Percentiles rank a stretch among this genome's conserved stretches.
phyloP scores from a whole-genome alignment of 2,113 vertebrate genomes.

The Bufo bufo region DNA sequence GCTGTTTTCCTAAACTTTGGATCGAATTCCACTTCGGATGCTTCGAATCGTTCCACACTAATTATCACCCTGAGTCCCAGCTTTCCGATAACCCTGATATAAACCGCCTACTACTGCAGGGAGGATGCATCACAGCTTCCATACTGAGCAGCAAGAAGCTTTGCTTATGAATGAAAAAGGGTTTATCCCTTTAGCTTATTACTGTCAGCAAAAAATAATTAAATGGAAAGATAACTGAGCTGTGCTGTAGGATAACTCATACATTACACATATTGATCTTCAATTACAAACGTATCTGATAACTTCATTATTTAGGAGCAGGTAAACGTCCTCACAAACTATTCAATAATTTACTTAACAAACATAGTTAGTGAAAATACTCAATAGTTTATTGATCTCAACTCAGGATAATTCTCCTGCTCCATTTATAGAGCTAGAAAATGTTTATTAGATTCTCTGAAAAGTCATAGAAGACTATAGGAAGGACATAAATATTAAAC shows the following conservation, averaged over 20 bases:
- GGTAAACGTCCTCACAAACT: slow-evolving; percentile 24
- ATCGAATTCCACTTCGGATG: no score
- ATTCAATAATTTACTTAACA: slow-evolving; percentile 44
- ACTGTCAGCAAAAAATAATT: no score
- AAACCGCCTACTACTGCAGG: no score
- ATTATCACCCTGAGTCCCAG: no score
- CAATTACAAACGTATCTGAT: slow-evolving; percentile 41
- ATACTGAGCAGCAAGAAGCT: no score
- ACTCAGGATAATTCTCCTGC: slow-evolving; percentile 10
- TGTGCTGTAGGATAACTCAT: not conserved
- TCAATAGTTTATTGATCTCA: slow-evolving; percentile 40
- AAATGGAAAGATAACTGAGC: slow-evolving; percentile 1
- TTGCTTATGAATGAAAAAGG: not conserved
- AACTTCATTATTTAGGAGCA: slow-evolving; percentile 35
- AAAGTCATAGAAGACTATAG: not conserved
- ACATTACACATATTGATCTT: slow-evolving; percentile 32
- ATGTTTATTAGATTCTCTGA: slow-evolving; percentile 4
- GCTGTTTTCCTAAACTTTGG: no score
- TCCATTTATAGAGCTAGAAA: not conserved
- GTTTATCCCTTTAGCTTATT: not conserved
- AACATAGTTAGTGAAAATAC: slow-evolving; percentile 32
- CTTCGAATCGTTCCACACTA: no score
- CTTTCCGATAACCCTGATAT: no score
- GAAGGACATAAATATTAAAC: not conserved
- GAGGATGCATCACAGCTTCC: no score